A percentile compares a stretch with the other conserved stretches of the same genome.
These are phyloP conservation scores for Pluvialis apricaria DNA, from an alignment of 2,113 vertebrate genomes.

Conservation along the genomic window DNA sequence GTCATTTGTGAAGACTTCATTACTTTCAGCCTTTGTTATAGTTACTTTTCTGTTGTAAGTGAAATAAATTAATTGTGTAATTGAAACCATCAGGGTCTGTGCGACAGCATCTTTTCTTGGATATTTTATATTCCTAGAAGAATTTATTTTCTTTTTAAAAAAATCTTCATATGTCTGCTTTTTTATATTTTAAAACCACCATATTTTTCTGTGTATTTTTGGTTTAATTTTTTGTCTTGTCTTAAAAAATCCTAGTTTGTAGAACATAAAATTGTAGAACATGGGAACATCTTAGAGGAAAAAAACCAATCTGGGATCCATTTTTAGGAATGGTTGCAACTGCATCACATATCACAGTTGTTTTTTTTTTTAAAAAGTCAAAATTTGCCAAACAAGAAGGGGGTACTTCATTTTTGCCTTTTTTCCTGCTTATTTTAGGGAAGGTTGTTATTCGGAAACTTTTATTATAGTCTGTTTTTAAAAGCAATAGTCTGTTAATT, in stretches of 20 bases:
- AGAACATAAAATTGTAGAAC: not conserved
- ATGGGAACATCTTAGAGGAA: not conserved
- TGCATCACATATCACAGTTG: not conserved
- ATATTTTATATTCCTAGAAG: not conserved
- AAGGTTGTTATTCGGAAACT: not conserved
- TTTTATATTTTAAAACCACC: not conserved
- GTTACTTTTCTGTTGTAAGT: not conserved
- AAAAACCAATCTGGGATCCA: fast-evolving
- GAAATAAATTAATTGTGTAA: not conserved
- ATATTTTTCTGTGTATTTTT: not conserved
- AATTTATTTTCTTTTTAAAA: not conserved
- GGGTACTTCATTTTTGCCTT: not conserved
- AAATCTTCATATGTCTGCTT: not conserved
- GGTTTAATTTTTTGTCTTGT: not conserved
- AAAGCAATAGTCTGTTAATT: not conserved
- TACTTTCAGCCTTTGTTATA: not conserved
- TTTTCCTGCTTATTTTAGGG: not conserved
- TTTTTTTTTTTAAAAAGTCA: not conserved
- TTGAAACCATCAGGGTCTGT: not conserved
- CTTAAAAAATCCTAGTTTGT: not conserved
- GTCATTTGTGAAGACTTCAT: not conserved
- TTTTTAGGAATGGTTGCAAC: not conserved
- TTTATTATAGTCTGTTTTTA: not conserved
- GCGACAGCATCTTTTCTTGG: not conserved
- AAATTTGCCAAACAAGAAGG: not conserved